Evolutionary conservation across 2,888 invertebrate genomes (phyloP).

Genomic region (Lomographa bimaculata): DNA sequence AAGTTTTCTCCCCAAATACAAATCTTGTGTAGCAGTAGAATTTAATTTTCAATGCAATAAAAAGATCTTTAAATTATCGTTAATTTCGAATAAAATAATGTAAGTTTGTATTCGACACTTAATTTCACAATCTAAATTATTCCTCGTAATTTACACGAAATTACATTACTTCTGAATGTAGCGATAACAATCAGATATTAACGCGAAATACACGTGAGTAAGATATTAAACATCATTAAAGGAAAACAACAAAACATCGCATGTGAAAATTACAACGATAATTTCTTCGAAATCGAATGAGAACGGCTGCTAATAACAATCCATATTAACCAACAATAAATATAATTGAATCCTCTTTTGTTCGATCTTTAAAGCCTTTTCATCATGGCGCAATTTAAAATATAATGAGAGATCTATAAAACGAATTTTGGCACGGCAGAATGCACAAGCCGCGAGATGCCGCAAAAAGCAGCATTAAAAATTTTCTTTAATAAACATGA

Average conservation of each 20-base stretch:
- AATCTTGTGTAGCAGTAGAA: no score
- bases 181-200: constrained; percentile 22
- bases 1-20: no score
- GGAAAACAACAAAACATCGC: constrained; percentile 27
- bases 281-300: constrained; percentile 29
- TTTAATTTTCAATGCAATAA: no score
- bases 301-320: constrained; percentile 28
- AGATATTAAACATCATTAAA: constrained; percentile 34
- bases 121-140: no score
- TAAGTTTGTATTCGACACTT: no score
- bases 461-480: constrained; percentile 27
- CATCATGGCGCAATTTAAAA: constrained; percentile 34
- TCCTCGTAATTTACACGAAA: no score
- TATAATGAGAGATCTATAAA: constrained; percentile 25
- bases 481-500: constrained; percentile 33
- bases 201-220: constrained; percentile 35
- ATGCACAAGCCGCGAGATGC: constrained; percentile 18
- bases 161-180: no score
- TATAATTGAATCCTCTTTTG: constrained; percentile 54
- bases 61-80: no score
- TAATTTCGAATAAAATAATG: no score
- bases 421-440: constrained; percentile 24
- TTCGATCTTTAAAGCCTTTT: constrained; percentile 42
- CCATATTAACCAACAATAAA: constrained; percentile 44
- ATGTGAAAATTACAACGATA: constrained; percentile 27